Evolutionary conservation across 2,888 invertebrate species (phyloP).

Genomic region (Sesia bembeciformis): DNA sequence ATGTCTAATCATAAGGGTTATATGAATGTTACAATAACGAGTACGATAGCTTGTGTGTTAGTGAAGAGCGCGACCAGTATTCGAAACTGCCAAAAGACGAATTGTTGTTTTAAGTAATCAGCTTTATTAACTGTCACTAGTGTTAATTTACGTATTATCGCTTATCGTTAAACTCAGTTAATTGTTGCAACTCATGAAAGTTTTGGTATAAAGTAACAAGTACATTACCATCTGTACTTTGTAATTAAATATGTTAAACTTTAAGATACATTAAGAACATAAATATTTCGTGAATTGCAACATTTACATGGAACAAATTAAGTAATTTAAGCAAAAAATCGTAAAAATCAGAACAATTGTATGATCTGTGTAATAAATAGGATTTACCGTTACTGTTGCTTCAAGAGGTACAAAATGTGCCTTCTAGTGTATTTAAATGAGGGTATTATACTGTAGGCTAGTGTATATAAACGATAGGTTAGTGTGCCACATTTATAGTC

Average conservation of each 20-base stretch:
- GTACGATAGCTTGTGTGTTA: slow-evolving; percentile 48
- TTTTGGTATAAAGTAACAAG: no score
- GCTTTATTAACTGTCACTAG: slow-evolving; percentile 30
- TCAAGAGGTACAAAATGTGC: slow-evolving; percentile 61
- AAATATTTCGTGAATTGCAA: no score
- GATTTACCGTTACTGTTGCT: slow-evolving; percentile 16
- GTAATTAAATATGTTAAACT: no score
- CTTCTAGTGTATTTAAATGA: slow-evolving; percentile 55
- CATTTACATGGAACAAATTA: background rate
- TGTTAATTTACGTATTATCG: slow-evolving; percentile 3
- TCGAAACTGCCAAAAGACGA: slow-evolving; percentile 60
- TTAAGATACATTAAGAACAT: no score
- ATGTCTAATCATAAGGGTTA: background rate
- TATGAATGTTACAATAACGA: background rate
- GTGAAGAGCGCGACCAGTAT: slow-evolving; percentile 63
- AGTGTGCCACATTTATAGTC: background rate
- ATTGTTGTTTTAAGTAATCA: slow-evolving; percentile 36
- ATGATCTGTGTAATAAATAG: background rate
- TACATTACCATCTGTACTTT: no score
- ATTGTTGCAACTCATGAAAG: no score
- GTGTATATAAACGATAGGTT: slow-evolving; percentile 39
- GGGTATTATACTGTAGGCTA: slow-evolving; percentile 50
- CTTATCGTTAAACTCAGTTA: no score
- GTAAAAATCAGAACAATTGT: background rate
- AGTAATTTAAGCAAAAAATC: no score